phyloP scores from a whole-genome alignment of 2,888 invertebrate genomes.

The Cordylochernes scorpioides region DNA sequence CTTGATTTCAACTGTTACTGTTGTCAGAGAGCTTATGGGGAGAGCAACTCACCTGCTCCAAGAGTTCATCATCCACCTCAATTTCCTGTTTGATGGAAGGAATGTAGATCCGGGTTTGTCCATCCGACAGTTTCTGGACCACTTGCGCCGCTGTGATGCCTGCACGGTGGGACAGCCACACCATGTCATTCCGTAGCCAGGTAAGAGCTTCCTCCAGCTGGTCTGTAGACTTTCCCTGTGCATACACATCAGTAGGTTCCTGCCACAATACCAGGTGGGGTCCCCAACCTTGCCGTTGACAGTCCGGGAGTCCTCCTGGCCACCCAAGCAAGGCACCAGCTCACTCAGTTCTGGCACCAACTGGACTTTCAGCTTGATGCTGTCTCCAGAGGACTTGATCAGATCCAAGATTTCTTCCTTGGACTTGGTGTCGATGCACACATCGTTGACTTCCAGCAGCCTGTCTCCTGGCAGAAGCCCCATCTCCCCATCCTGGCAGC shows the following conservation, averaged over 20 bases:
- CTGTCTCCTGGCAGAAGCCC: slow-evolving; percentile 82
- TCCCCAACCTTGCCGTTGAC: no score
- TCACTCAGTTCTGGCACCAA: slow-evolving; percentile 77
- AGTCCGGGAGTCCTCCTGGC: no score
- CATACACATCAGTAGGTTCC: no score
- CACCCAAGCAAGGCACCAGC: slow-evolving; percentile 44
- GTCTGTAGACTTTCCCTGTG: slow-evolving; percentile 40
- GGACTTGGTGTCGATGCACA: slow-evolving; percentile 51
- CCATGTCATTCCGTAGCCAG: slow-evolving; percentile 40
- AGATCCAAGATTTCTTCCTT: slow-evolving; percentile 79
- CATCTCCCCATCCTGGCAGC: slow-evolving; percentile 38
- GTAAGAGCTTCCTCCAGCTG: slow-evolving; percentile 35
- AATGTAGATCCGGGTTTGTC: slow-evolving; percentile 42
- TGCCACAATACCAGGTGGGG: no score
- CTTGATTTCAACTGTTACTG: no score
- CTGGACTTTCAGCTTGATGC: slow-evolving; percentile 66
- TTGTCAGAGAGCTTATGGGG: no score
- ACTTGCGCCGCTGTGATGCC: slow-evolving; percentile 52
- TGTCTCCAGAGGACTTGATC: slow-evolving; percentile 56
- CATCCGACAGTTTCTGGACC: slow-evolving; percentile 19
- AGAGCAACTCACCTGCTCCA: slow-evolving; percentile 44
- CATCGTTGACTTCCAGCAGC: slow-evolving; percentile 64
- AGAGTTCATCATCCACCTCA: slow-evolving; percentile 76
- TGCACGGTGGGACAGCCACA: slow-evolving; percentile 77
- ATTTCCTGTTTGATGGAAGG: slow-evolving; percentile 53